A percentile compares a stretch with the other conserved stretches of the same genome.
Conservation (phyloP, 2,888 invertebrate genomes). For the Cosmia pyralina region DNA sequence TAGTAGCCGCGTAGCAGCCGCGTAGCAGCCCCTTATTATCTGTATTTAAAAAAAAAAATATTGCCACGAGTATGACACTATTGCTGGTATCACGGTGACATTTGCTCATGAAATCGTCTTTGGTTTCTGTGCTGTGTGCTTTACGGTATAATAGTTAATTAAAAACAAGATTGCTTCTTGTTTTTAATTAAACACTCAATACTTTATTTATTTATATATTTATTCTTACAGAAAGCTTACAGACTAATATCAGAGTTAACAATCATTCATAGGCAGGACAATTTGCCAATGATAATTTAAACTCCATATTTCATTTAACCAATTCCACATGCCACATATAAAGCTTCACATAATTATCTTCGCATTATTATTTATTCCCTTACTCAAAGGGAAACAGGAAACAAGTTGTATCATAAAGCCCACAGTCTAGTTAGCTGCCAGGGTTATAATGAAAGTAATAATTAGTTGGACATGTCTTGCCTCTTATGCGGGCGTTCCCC, state of each 20-base stretch:
- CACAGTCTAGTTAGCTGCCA: conserved; percentile 32
- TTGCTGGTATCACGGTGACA: not conserved
- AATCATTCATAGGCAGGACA: too few species aligned
- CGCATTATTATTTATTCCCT: conserved; percentile 15
- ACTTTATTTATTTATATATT: too few species aligned
- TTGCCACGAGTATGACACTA: not conserved
- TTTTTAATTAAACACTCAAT: not conserved
- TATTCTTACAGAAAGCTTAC: too few species aligned
- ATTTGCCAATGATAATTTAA: too few species aligned
- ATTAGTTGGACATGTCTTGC: conserved; percentile 58
- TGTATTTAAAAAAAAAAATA: too few species aligned
- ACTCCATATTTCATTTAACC: not conserved
- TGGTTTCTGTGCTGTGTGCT: too few species aligned
- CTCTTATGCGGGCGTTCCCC: conserved; percentile 57
- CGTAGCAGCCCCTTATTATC: not conserved
- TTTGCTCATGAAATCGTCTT: too few species aligned
- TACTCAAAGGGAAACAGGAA: conserved; percentile 30
- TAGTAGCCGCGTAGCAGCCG: not conserved
- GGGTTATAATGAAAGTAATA: conserved; percentile 52
- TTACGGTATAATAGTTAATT: not conserved
- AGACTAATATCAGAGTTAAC: too few species aligned
- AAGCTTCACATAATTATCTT: not conserved
- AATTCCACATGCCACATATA: not conserved
- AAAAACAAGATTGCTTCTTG: not conserved
- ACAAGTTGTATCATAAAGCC: conserved; percentile 31